Percentiles rank a stretch among this genome's conserved stretches.
phyloP scores from a whole-genome alignment of 2,888 invertebrate species.

The Pomacea canaliculata region DNA sequence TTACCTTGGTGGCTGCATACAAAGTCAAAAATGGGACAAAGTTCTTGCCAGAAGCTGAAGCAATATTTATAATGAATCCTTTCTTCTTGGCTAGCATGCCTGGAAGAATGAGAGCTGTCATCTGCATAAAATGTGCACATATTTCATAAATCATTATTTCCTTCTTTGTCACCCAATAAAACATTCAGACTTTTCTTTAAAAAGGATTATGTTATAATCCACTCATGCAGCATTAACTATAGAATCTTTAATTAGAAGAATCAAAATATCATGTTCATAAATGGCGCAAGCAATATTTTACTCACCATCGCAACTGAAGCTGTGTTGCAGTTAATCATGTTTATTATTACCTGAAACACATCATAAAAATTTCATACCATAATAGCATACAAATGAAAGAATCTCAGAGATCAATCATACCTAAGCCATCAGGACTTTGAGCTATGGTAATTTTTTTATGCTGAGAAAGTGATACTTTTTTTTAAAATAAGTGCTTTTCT shows the following conservation, averaged over 20 bases:
- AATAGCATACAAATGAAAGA: too few relatives aligned
- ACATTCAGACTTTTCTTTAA: too few relatives aligned
- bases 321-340: constrained; percentile 53
- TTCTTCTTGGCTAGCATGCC: constrained; percentile 73
- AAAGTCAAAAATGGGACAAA: constrained; percentile 87
- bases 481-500: too few relatives aligned
- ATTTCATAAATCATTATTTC: neutral
- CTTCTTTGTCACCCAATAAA: neutral
- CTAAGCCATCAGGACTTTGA: too few relatives aligned
- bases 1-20: constrained; percentile 89
- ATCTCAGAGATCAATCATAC: too few relatives aligned
- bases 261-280: too few relatives aligned
- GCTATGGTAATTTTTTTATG: too few relatives aligned
- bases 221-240: too few relatives aligned
- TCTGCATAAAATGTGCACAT: constrained; percentile 66
- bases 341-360: constrained; percentile 48
- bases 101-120: constrained; percentile 88
- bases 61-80: constrained; percentile 91
- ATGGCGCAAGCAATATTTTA: constrained; percentile 26
- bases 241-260: too few relatives aligned
- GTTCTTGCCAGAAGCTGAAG: constrained; percentile 84
- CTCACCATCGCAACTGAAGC: constrained; percentile 58
- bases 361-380: too few relatives aligned
- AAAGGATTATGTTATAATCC: too few relatives aligned
- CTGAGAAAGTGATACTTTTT: too few relatives aligned